phyloP scores from a whole-genome alignment of 2,113 vertebrate species.

The Mystacornis crossleyi region DNA sequence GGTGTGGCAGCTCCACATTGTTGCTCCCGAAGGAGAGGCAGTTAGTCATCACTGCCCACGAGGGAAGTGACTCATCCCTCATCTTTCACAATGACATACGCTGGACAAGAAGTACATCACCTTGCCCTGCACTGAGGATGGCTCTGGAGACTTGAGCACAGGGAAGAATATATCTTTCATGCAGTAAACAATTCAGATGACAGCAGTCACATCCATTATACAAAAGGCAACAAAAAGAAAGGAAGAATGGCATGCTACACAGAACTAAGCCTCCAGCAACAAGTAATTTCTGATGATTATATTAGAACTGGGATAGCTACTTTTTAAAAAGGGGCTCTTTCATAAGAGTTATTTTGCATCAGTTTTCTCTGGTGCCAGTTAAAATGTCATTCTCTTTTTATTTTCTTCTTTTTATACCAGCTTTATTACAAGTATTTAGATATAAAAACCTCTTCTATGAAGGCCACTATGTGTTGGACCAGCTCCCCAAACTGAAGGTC shows the following conservation, averaged over 20 bases:
- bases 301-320: background rate
- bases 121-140: background rate
- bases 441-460: slow-evolving; percentile 64
- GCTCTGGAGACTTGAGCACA: background rate
- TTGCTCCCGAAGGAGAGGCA: background rate
- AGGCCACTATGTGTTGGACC: slow-evolving; percentile 54
- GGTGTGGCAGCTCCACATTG: background rate
- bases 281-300: background rate
- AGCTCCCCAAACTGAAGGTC: slow-evolving; percentile 61
- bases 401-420: too few relatives aligned
- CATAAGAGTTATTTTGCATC: background rate
- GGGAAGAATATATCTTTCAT: background rate
- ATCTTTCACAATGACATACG: background rate
- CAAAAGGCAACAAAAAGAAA: background rate
- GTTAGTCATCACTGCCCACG: background rate
- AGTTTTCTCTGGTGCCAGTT: background rate
- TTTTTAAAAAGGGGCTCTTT: background rate
- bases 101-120: background rate
- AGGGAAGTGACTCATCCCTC: background rate
- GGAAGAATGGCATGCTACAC: background rate
- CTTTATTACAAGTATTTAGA: background rate
- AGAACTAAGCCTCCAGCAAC: background rate
- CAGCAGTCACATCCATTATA: background rate
- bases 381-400: background rate
- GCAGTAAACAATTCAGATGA: background rate